Evolutionary conservation across 2,113 vertebrate genomes (phyloP), one percentile per base, ranked within the genome.

Genomic region (Copsychus sechellarum): DNA sequence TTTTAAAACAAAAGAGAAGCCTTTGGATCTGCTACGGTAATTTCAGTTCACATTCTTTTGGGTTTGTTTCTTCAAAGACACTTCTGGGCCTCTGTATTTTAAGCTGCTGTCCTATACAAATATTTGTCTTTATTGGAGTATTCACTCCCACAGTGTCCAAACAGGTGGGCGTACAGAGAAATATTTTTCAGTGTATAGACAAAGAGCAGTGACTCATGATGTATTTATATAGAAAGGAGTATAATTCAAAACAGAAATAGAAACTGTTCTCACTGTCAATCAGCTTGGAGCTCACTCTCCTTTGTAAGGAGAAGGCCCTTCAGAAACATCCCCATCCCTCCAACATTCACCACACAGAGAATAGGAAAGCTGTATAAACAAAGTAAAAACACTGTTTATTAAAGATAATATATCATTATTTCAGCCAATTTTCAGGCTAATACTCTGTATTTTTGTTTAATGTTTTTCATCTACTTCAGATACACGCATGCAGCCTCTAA

Each of bases 401-500:
- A 42, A 45, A 87, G 38, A 5, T 36, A 80, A 76, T 5, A 57
- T 7, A 33, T 11, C 0, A 1, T 48, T 31, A 64, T 73, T 79
- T 77, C 71, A 67, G 43, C 17, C 15, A 34, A 80, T 43, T 14
- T 76, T 15, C 26, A 76, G 48, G 36, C 28, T 45, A 69, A 16
- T 5, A 50, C 6, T 70, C 48, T n/a, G 5, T 40, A 29, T 70
- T 88, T 66, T 36, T 5, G 4, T 53, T 24, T 42, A 71, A 56
- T 2, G 4, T 7, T 81, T 70, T 81, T 36, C 17, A 14, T 58
- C 50, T 70, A 38, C 33, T 83, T 34, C 42, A 86, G 57, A 51
- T 4, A 57, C 3, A 2, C 1, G 5, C 34, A 47, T 1, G 0
- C 1, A 26, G 20, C 36, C 36, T 54, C 47, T 40, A 53, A 31